Evolutionary conservation across 2,888 invertebrate genomes (phyloP), one percentile per base, ranked within the genome.

Genomic region (Lasioglossum vierecki): DNA sequence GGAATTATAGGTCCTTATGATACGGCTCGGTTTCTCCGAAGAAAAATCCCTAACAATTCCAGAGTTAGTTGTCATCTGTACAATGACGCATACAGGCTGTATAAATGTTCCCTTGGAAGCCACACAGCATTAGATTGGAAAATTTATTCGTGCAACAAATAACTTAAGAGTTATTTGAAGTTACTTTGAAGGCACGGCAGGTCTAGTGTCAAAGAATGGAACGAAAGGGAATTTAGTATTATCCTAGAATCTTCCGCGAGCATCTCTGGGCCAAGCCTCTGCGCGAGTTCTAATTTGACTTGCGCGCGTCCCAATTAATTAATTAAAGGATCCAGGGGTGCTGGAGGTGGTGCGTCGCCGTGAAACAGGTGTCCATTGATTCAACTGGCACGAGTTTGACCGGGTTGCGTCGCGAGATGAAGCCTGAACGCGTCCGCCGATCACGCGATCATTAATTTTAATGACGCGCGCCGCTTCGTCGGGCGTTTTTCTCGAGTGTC

Each of bases 1-100:
- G 72, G 82, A 88, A 85, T 90, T 84, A 88, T 84, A 87, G 74
- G 57, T 85, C 63, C 87, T 89, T 83, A 89, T 86, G 87, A 89
- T 86, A 84, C 68, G 82, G 86, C 84, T 89, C 87, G 88, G 87
- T 89, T 88, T 90, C 89, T 88, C 79, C 80, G 73, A 81, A 85
- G 80, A 82, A 83, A 86, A 84, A 79, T 90, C 63, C 5, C 5
- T 18, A 18, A 49, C 49, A 22, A 18, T 22, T 49, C 18, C 49
- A 22, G 22, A 49, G 18, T 46, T 4, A 46, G 46, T 15, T 15
- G 22, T 53, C 22, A 22, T 53, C 22, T 53, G 3, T 46, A 15
- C 44, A 46, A 46, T 44, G 41, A 44, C 41, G 11, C 11, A 44
- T 44, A 11, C 41, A 44, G 41, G 41, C 3, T 44, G 41, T 41